A percentile compares a stretch with the other conserved stretches of the same genome.
Evolutionary conservation across 1,140 invertebrate species (phyloP).

Genomic region (Berghia stephanieae): DNA sequence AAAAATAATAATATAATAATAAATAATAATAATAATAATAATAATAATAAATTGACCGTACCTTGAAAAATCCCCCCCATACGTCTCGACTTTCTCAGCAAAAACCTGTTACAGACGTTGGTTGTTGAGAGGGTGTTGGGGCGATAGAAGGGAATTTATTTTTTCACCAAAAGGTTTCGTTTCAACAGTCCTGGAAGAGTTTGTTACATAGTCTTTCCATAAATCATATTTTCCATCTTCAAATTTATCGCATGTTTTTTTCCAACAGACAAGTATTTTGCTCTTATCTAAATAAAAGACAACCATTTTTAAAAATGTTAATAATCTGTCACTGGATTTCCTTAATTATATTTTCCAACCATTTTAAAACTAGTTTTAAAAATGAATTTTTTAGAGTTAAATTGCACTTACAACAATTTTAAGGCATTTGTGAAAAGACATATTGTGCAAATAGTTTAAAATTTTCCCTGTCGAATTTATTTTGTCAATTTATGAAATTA

Average conservation of each 20-base stretch:
- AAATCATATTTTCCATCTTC: slow-evolving; percentile 72
- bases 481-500: no score
- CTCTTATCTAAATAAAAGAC: slow-evolving; percentile 75
- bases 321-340: no score
- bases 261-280: slow-evolving; percentile 78
- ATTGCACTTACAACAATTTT: no score
- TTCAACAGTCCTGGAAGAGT: slow-evolving; percentile 61
- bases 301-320: no score
- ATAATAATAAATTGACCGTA: background rate
- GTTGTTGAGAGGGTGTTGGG: slow-evolving; percentile 32
- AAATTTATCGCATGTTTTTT: slow-evolving; percentile 79
- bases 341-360: no score
- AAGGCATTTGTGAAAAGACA: no score
- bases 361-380: no score
- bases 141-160: slow-evolving; percentile 32
- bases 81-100: slow-evolving; percentile 13
- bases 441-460: no score
- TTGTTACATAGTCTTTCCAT: slow-evolving; percentile 61
- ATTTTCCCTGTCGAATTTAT: no score
- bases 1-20: no score
- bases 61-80: slow-evolving; percentile 24
- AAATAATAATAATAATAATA: no score
- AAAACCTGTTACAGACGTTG: background rate
- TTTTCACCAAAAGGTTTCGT: slow-evolving; percentile 62
- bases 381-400: no score